phyloP scores from a whole-genome alignment of 2,888 invertebrate genomes.

The Synanthedon formicaeformis region DNA sequence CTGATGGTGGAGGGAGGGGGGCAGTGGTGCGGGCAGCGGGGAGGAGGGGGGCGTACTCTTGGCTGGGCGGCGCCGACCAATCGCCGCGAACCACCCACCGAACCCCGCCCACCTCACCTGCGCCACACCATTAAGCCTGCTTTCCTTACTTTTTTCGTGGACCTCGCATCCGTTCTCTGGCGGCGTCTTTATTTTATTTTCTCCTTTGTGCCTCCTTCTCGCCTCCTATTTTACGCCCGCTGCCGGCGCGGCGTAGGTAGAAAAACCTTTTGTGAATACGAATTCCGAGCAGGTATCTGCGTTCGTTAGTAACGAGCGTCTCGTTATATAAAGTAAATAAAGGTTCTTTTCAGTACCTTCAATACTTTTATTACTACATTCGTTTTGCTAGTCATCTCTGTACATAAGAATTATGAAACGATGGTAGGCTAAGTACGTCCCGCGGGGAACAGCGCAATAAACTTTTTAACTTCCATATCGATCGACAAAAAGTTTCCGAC shows the following conservation, averaged over 20 bases:
- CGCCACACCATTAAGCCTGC: slow-evolving; percentile 65
- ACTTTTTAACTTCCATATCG: slow-evolving; percentile 61
- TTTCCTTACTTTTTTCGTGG: slow-evolving; percentile 68
- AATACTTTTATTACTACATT: not conserved
- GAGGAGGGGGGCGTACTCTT: slow-evolving; percentile 47
- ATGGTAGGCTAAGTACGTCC: slow-evolving; percentile 17
- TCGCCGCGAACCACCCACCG: slow-evolving; percentile 56
- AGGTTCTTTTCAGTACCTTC: slow-evolving; percentile 21
- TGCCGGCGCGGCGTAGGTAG: slow-evolving; percentile 48
- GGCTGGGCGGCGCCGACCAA: slow-evolving; percentile 66
- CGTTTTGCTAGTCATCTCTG: slow-evolving; percentile 3
- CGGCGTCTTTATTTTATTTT: slow-evolving; percentile 70
- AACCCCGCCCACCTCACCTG: slow-evolving; percentile 67
- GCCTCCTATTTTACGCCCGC: slow-evolving; percentile 67
- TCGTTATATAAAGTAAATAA: slow-evolving; percentile 68
- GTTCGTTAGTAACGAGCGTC: slow-evolving; percentile 62
- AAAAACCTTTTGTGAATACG: slow-evolving; percentile 68
- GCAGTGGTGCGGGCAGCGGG: slow-evolving; percentile 11
- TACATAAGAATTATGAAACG: slow-evolving; percentile 9
- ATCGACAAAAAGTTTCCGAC: slow-evolving; percentile 60
- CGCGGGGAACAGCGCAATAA: slow-evolving; percentile 42
- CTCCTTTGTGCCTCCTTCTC: slow-evolving; percentile 68
- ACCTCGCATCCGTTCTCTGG: slow-evolving; percentile 64
- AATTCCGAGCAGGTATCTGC: slow-evolving; percentile 65
- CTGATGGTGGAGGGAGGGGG: slow-evolving; percentile 9